Percentiles rank a stretch among this genome's conserved stretches.
Conservation (phyloP, 2,113 vertebrate genomes). For the Apaloderma vittatum region DNA sequence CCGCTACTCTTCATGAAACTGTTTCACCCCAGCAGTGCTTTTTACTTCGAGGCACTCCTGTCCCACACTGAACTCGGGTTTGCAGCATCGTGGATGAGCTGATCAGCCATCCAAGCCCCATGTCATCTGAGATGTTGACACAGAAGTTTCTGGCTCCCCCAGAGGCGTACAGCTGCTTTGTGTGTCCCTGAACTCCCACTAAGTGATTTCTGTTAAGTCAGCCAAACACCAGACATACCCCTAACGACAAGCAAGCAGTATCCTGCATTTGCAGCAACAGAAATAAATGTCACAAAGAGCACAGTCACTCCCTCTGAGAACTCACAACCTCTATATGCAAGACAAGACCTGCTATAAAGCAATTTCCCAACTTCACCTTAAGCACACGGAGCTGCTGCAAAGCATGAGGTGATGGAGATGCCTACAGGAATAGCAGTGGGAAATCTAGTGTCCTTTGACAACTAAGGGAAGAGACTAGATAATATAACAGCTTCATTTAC, state of each 20-base stretch:
- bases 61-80: not conserved
- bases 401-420: not conserved
- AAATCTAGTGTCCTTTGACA: not conserved
- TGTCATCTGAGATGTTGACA: not conserved
- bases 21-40: not conserved
- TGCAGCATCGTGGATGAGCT: not conserved
- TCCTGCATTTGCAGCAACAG: slow-evolving; percentile 21
- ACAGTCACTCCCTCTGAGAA: not conserved
- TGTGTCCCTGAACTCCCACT: not conserved
- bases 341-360: not conserved
- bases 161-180: slow-evolving; percentile 10
- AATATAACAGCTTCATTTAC: not conserved
- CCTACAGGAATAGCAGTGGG: not conserved
- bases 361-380: not conserved
- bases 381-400: not conserved
- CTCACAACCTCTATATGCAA: not conserved
- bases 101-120: not conserved
- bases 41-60: not conserved
- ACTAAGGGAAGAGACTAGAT: not conserved
- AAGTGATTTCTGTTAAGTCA: not conserved
- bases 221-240: not conserved
- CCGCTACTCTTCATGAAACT: not conserved
- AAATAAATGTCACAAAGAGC: not conserved
- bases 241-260: not conserved
- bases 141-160: not conserved